Evolutionary conservation across 2,888 invertebrate genomes (phyloP).

Genomic region (Scaptomyza polygonia): DNA sequence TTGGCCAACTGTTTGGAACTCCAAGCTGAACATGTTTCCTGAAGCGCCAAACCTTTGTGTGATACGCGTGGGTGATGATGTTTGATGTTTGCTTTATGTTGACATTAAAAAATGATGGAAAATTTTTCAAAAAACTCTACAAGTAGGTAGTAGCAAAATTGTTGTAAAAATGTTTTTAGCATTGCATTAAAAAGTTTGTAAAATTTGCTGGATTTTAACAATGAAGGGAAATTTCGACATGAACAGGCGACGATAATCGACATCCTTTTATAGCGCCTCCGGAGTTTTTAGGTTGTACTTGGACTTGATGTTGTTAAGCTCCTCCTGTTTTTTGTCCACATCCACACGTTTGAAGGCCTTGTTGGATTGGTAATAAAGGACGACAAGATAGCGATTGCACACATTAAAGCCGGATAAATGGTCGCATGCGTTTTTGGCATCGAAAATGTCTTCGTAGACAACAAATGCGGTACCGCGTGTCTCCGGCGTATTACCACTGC

Average conservation of each 20-base stretch:
- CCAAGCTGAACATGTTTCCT: conserved; percentile 23
- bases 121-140: conserved; percentile 58
- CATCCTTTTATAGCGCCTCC: conserved; percentile 64
- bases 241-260: conserved; percentile 7
- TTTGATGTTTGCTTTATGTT: conserved; percentile 35
- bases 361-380: conserved; percentile 98
- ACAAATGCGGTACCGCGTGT: conserved; percentile 99
- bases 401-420: conserved; percentile 99
- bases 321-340: conserved; percentile 97
- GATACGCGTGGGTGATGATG: conserved; percentile 58
- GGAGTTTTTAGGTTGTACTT: conserved; percentile 92
- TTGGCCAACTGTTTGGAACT: conserved; percentile 16
- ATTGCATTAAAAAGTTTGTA: conserved; percentile 25
- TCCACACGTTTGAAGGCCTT: conserved; percentile 98
- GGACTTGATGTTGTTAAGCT: conserved; percentile 96
- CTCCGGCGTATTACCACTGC: conserved; percentile 97
- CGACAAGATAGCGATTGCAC: conserved; percentile 99
- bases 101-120: conserved; percentile 55
- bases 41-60: conserved; percentile 25
- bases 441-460: conserved; percentile 99
- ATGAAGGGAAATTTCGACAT: conserved; percentile 22
- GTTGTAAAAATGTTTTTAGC: conserved; percentile 35
- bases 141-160: conserved; percentile 66
- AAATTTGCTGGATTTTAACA: conserved; percentile 14
- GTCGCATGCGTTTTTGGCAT: conserved; percentile 99